Evolutionary conservation across 2,113 vertebrate genomes (phyloP), one percentile per base, ranked within the genome.

Genomic region (Grantiella picta): DNA sequence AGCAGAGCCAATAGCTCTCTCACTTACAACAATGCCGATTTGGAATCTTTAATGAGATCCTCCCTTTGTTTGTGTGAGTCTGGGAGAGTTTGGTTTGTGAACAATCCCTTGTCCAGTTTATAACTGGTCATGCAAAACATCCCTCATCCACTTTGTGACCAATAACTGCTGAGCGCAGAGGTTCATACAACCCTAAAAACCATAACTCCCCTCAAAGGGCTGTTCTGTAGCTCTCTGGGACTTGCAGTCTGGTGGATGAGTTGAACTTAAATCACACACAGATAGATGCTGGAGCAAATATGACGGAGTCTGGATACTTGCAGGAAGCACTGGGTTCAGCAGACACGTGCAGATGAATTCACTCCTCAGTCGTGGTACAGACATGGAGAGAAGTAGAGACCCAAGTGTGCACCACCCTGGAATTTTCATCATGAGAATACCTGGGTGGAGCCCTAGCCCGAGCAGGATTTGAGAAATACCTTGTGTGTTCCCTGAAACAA

Each of bases 191-290:
- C 36, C 29, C 47, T 63, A 14, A 45, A 52, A 76, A n/a, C 12
- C 17, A 0, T 23, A 17, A 25, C 31, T 61, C 7, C 1, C 31
- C 5, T 17, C 16, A 36, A 33, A 27, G 9, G 12, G 16, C 15
- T 54, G 27, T 9, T 40, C 31, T n/a, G 9, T 11, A 15, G 23
- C 69, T 57, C 27, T 59, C 49, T 60, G 64, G 19, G 28, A 31
- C n/a, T 76, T 76, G 50, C 57, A 50, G 15, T 33, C 12, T 50
- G 56, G 33, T 20, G 9, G 24, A 27, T 71, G 33, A 22, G 7
- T 49, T 69, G 72, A 40, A 57, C 16, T 80, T 28, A 15, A 71
- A 21, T 38, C 9, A 1, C 20, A 6, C 9, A 6, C 21, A 38
- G 53, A 44, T 49, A 28, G 36, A 7, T 10, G 40, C 69, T 77